A percentile compares a stretch with the other conserved stretches of the same genome.
Evolutionary conservation across 2,888 invertebrate genomes (phyloP).

Genomic region (Argyra leucocephala): DNA sequence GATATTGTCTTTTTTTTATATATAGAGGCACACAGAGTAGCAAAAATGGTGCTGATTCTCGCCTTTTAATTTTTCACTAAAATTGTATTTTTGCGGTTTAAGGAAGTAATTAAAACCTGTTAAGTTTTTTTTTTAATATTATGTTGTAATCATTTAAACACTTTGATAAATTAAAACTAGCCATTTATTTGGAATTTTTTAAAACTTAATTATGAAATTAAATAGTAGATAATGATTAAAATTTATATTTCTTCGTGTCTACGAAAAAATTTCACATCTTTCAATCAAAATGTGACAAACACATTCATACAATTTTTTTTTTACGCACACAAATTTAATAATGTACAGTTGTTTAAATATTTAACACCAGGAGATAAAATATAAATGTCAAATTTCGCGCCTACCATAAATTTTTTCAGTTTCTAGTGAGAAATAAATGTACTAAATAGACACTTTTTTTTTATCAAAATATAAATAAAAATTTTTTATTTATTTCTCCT

Average conservation of each 20-base stretch:
- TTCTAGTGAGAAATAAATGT: background rate
- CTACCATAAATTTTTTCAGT: background rate
- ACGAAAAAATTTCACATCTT: slow-evolving; percentile 1
- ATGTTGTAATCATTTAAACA: background rate
- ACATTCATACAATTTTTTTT: slow-evolving; percentile 2
- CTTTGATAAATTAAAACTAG: background rate
- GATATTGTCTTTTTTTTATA: background rate
- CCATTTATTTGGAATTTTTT: background rate
- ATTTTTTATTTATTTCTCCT: too few relatives aligned
- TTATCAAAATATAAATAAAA: too few relatives aligned
- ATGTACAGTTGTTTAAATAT: background rate
- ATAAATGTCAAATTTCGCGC: background rate
- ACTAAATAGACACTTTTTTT: too few relatives aligned
- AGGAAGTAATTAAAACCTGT: background rate
- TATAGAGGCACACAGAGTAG: background rate
- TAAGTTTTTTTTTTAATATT: background rate
- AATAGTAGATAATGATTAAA: background rate
- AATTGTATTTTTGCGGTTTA: background rate
- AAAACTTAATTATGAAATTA: background rate
- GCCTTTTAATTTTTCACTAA: background rate
- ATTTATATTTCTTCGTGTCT: slow-evolving; percentile 1
- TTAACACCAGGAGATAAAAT: background rate
- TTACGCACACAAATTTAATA: slow-evolving; percentile 1
- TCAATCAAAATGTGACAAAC: slow-evolving; percentile 4
- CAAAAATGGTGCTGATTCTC: slow-evolving; percentile 1